Base-by-base conservation (phyloP, 2,888 invertebrate genomes). In the Ochlodes sylvanus region DNA sequence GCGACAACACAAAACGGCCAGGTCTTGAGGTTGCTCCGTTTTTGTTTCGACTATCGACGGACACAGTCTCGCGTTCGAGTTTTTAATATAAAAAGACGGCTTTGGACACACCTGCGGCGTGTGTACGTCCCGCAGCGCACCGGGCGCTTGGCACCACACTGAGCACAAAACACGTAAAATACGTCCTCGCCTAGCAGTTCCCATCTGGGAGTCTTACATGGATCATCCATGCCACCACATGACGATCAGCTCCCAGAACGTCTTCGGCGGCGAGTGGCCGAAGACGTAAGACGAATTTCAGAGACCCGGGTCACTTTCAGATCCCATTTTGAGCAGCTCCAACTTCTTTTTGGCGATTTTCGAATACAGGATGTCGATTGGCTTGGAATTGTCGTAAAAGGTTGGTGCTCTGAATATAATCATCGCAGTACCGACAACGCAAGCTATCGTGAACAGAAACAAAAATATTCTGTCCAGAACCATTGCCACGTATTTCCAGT, bases 401-500 rank as follows among this genome's bases (percentile, higher is more conserved):
- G 98, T 97, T 71, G 98, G 98, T 77, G 98, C 98, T 90, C 97
- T 96, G 73, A 98, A 95, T 87, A 98, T 98, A 82, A 98, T 98
- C 78, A 97, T 94, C 70, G 96, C 96, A 70, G 98, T 98, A 74
- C 99, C 99, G 71, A 98, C 92, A 73, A 99, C 95, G 90, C 98
- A 99, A 76, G 98, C 98, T 86, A 98, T 95, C 85, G 98, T 97
- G 94, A 99, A 99, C 81, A 98, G 96, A 96, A 98, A 98, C 78
- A 99, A 95, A 94, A 99, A 99, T 81, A 99, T 95, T 81, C 99
- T 95, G 94, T 99, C 99, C 87, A 99, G 94, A 74, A 99, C 99
- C 98, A 99, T 97, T 68, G 96, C 96, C 70, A 99, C 98, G 94
- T 98, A 99, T 89, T 99, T 99, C 99, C 99, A 99, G 93, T 99